Conservation (phyloP, 1,140 invertebrate genomes). For the Pentalonia nigronervosa region DNA sequence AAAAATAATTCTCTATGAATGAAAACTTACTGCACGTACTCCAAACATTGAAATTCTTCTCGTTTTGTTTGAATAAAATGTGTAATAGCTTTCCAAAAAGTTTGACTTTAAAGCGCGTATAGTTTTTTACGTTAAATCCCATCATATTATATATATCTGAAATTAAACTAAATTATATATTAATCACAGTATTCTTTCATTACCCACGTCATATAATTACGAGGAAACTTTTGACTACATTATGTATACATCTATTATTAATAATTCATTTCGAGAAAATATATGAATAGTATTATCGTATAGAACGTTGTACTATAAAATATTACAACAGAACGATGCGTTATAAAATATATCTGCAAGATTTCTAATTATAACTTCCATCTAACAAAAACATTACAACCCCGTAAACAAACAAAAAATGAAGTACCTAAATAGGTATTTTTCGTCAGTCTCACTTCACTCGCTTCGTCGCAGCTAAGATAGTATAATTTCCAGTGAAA, state of each 20-base stretch:
- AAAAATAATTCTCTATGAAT: neutral
- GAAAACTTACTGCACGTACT: neutral
- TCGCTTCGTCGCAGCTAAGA: neutral
- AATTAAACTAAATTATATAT: neutral
- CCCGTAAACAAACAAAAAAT: no score
- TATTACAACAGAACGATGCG: neutral
- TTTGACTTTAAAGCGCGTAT: neutral
- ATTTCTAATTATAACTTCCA: neutral
- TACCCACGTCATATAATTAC: neutral
- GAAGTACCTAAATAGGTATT: neutral
- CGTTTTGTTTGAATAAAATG: neutral
- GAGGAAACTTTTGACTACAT: neutral
- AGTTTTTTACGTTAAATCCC: neutral
- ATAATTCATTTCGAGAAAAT: neutral
- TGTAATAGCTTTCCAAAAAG: neutral
- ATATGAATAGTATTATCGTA: no score
- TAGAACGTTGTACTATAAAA: no score
- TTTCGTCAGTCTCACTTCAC: neutral
- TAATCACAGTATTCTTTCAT: neutral
- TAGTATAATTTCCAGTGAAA: neutral
- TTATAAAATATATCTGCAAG: neutral
- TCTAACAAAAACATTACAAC: neutral
- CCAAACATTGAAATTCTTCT: neutral
- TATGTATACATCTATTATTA: neutral
- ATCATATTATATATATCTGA: neutral